phyloP scores from a whole-genome alignment of 2,888 invertebrate genomes.

The Agelastica alni region DNA sequence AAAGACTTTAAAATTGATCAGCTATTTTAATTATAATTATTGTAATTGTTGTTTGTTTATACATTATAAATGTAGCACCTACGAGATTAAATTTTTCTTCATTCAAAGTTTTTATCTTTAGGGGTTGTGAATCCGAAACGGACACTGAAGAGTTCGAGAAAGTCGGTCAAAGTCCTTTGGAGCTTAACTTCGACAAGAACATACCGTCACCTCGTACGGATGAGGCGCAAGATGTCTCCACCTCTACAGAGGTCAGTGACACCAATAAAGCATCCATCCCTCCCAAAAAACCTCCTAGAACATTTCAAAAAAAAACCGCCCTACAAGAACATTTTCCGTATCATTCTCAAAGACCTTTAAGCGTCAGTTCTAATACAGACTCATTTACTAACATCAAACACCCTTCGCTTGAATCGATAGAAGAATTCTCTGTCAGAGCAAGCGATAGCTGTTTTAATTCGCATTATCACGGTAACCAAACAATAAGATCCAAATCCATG shows the following conservation, averaged over 20 bases:
- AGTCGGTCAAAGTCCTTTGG: constrained; percentile 66
- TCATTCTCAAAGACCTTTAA: constrained; percentile 51
- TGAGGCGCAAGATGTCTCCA: constrained; percentile 61
- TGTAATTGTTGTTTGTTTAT: too few species aligned
- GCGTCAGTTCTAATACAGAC: constrained; percentile 49
- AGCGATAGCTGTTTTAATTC: constrained; percentile 53
- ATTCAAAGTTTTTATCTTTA: constrained; percentile 48
- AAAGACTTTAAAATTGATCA: too few species aligned
- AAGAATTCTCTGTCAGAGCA: constrained; percentile 52
- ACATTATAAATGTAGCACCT: too few species aligned
- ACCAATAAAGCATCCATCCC: constrained; percentile 43
- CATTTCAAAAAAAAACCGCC: constrained; percentile 44
- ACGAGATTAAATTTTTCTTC: too few species aligned
- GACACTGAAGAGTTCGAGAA: constrained; percentile 85
- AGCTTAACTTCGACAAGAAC: constrained; percentile 52
- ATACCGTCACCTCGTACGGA: constrained; percentile 51
- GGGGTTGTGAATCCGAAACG: constrained; percentile 79
- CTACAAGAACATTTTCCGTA: constrained; percentile 29
- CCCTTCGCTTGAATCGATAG: constrained; percentile 54
- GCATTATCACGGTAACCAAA: constrained; percentile 44
- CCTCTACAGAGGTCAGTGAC: constrained; percentile 64
- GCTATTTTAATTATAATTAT: too few species aligned
- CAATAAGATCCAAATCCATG: constrained; percentile 46
- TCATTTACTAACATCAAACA: constrained; percentile 54
- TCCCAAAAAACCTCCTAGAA: constrained; percentile 58